Evolutionary conservation across 2,113 vertebrate species (phyloP), one percentile per base, ranked within the genome.

Genomic region (Forbesichthys agassizii): DNA sequence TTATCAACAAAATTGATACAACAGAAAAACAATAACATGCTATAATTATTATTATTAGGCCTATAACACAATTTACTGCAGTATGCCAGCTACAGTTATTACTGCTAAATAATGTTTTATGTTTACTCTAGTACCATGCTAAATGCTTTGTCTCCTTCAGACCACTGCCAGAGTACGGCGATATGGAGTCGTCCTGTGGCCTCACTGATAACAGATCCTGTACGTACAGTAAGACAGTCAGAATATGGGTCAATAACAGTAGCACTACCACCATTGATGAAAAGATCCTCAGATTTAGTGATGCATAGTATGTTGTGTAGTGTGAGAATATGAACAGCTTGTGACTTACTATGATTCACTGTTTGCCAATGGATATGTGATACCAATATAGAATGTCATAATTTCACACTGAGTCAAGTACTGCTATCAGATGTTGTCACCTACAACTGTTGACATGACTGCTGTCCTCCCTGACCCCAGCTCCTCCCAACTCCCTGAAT

Each of bases 161-260:
- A 77, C 94, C 94, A 9, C 93, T 96, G 67, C 95, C 95, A 4
- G 96, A 95, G 16, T 94, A 97, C 82, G 93, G 93, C 0, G 95
- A 94, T 78, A 95, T 95, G 95, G 96, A 97, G 63, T 73, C 92
- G 0, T 89, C 95, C 61, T 93, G 94, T 13, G 91, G 94, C 68
- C 92, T 94, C 3, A 89, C 86, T 0, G 95, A 97, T 48, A 84
- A 91, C 75, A 86, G 92, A 6, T 87, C 93, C 72, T 94, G 97
- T 99, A 79, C 27, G 27, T 27, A 27, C 27, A 95, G 96, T 95
- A 68, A n/a, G n/a, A 62, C 61, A 5, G 9, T 16, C 48, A 5
- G 4, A 6, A 18, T 18, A 62, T 4, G 18, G 61, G 16, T 47
- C 46, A 14, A 0, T 1, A 0, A 1, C 0, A 4, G 3, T 13